phyloP scores from a whole-genome alignment of 2,888 invertebrate species.

The Watsonalla cultraria region DNA sequence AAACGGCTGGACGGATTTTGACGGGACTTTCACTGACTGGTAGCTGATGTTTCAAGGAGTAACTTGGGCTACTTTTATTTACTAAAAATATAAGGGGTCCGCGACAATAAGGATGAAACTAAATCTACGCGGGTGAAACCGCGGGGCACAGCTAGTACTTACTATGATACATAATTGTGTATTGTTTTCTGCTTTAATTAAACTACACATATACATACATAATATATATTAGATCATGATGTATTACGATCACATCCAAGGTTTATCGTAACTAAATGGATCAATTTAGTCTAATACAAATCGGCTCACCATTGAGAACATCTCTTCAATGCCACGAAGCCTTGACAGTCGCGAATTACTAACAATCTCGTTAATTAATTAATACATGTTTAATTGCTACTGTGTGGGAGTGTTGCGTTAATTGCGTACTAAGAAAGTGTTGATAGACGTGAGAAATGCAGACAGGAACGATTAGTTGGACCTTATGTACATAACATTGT shows the following conservation, averaged over 20 bases:
- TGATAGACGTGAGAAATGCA: background rate
- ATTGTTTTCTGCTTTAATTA: no score
- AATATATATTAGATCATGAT: background rate
- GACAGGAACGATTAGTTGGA: background rate
- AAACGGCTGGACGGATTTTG: no score
- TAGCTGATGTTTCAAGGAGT: no score
- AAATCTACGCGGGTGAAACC: no score
- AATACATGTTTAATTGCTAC: constrained; percentile 5
- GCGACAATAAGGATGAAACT: no score
- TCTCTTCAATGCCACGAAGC: background rate
- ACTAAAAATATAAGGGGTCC: no score
- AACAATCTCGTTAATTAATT: constrained; percentile 1
- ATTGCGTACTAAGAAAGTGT: background rate
- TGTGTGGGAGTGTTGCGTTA: background rate
- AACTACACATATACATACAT: no score
- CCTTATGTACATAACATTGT: background rate
- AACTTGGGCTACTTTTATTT: no score
- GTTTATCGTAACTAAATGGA: background rate
- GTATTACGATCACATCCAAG: background rate
- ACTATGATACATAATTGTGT: no score
- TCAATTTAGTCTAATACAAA: no score
- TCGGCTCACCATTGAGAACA: background rate
- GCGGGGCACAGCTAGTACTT: no score
- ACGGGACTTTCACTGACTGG: no score
- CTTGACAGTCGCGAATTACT: background rate